Evolutionary conservation across 2,113 vertebrate genomes (phyloP).

Genomic region (Oryzias javanicus): DNA sequence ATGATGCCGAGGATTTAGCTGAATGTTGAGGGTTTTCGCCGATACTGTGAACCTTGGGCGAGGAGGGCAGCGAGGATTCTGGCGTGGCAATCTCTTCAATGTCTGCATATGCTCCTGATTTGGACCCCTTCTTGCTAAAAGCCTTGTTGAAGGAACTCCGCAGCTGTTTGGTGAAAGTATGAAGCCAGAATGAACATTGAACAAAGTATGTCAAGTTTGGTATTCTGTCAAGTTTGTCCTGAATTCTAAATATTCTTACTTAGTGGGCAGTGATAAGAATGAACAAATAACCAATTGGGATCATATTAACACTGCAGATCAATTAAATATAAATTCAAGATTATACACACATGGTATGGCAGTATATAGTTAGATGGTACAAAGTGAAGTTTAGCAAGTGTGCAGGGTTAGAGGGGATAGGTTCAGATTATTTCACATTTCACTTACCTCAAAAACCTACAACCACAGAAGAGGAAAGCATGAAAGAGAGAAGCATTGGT

Average conservation of each 20-base stretch:
- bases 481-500: conserved; percentile 80
- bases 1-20: conserved; percentile 81
- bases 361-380: too few relatives aligned
- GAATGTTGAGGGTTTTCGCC: conserved; percentile 72
- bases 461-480: conserved; percentile 87
- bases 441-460: conserved; percentile 97
- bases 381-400: conserved; percentile 1
- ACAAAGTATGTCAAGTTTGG: too few relatives aligned
- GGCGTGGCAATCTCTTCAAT: conserved; percentile 96
- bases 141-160: conserved; percentile 98
- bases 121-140: conserved; percentile 95
- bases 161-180: conserved; percentile 71
- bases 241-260: too few relatives aligned
- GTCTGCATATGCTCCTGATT: conserved; percentile 89
- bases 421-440: conserved; percentile 28
- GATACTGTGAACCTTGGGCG: conserved; percentile 85
- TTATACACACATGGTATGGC: too few relatives aligned
- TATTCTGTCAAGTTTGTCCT: too few relatives aligned
- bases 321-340: too few relatives aligned
- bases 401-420: conserved; percentile 13
- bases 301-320: too few relatives aligned
- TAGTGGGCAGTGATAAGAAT: too few relatives aligned
- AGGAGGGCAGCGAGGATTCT: conserved; percentile 92
- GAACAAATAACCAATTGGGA: too few relatives aligned
- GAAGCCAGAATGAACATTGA: not conserved